Evolutionary conservation across 30 jellyfish, hydroid and myxozoan species (phyloP).

Genomic region (Mastigias papua): DNA sequence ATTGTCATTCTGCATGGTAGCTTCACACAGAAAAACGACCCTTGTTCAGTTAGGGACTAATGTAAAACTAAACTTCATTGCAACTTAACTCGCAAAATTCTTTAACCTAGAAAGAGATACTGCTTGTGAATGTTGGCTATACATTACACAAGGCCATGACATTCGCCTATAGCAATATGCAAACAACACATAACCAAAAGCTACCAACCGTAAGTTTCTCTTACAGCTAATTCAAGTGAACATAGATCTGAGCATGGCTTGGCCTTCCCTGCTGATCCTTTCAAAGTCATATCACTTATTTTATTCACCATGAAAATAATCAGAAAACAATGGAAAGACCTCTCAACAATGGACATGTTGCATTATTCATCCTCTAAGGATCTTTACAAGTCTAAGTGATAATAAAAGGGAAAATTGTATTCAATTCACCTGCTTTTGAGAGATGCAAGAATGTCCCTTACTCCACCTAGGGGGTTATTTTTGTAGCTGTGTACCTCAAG

Average conservation of each 20-base stretch:
- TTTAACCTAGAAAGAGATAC: too few species aligned
- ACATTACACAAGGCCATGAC: too few species aligned
- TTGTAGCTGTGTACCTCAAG: background rate
- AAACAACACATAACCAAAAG: background rate
- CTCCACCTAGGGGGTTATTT: background rate
- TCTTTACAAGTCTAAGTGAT: background rate
- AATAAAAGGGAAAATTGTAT: background rate
- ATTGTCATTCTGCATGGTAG: too few species aligned
- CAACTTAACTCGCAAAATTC: too few species aligned
- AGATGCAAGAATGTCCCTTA: background rate
- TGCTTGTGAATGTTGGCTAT: too few species aligned
- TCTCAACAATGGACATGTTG: background rate
- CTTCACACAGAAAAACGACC: too few species aligned
- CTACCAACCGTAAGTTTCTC: background rate
- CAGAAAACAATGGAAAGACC: background rate
- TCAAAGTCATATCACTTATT: background rate
- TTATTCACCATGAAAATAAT: background rate
- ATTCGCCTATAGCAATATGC: too few species aligned
- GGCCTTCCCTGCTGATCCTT: background rate
- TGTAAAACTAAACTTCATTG: too few species aligned
- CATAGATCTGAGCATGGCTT: background rate
- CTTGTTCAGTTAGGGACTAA: too few species aligned
- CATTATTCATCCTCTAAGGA: background rate
- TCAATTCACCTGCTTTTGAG: background rate
- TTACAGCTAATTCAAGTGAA: background rate